Evolutionary conservation across 1,140 invertebrate species (phyloP).

Genomic region (Procambarus virginalis): DNA sequence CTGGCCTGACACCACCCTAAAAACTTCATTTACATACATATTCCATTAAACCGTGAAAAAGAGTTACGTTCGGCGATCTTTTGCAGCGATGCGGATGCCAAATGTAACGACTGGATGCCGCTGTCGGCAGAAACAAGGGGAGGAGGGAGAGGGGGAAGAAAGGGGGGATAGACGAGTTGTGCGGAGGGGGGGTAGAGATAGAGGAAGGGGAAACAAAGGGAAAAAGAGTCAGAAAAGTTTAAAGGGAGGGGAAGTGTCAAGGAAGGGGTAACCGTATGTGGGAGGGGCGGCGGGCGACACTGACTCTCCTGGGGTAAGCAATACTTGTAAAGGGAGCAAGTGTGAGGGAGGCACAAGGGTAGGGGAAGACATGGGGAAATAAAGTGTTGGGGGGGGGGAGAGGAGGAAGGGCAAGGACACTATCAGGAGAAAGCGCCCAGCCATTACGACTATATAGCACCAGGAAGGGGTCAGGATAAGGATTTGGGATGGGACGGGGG

Average conservation of each 20-base stretch:
- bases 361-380: no score
- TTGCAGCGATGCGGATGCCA: constrained; percentile 39
- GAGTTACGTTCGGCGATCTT: constrained; percentile 34
- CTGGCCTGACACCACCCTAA: constrained; percentile 10
- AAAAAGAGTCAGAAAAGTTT: not conserved
- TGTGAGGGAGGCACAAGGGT: not conserved
- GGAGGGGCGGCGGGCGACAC: no score
- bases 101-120: not conserved
- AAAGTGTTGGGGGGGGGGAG: not conserved
- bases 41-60: constrained; percentile 58
- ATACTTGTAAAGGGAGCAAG: no score
- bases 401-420: not conserved
- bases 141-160: not conserved
- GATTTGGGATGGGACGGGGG: not conserved
- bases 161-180: not conserved
- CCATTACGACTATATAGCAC: no score
- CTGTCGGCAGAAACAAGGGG: not conserved
- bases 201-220: not conserved
- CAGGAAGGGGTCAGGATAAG: not conserved
- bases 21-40: constrained; percentile 52
- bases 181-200: not conserved
- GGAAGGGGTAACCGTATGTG: no score
- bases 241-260: not conserved
- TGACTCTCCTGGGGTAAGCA: no score
- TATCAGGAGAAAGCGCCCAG: not conserved